Evolutionary conservation across 2,797 vertebrate genomes (phyloP).

Genomic region (Sebastes hubbsi): DNA sequence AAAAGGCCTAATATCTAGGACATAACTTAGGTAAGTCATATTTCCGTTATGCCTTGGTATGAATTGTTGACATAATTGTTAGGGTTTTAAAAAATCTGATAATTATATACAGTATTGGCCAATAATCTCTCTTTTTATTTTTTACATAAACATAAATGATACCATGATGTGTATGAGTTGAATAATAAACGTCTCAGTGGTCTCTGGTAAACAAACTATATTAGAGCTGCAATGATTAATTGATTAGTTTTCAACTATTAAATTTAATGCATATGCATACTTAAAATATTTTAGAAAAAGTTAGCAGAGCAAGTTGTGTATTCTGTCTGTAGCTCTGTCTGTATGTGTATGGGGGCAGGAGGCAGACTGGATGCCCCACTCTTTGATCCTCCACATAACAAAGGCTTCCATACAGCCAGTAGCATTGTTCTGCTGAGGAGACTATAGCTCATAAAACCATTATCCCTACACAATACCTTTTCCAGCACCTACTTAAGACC

Average conservation of each 20-base stretch:
- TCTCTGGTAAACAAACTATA: background rate
- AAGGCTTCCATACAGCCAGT: slow-evolving; percentile 42
- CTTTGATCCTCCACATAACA: slow-evolving; percentile 69
- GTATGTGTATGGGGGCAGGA: background rate
- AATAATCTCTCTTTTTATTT: background rate
- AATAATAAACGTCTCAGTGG: background rate
- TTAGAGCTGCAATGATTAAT: fast-evolving
- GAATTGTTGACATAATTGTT: background rate
- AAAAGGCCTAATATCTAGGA: background rate
- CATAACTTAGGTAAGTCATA: background rate
- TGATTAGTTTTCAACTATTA: too few species aligned
- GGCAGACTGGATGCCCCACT: slow-evolving; percentile 19
- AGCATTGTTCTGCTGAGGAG: slow-evolving; percentile 51
- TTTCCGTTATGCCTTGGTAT: background rate
- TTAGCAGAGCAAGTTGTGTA: background rate
- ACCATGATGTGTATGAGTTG: background rate
- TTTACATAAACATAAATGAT: background rate
- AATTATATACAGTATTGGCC: background rate
- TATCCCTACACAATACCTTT: slow-evolving; percentile 58
- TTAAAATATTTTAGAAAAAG: background rate
- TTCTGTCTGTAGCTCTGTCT: slow-evolving; percentile 15
- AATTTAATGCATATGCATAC: too few species aligned
- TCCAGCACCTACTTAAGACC: slow-evolving; percentile 53
- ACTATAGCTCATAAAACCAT: slow-evolving; percentile 61
- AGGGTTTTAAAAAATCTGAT: background rate